Conservation (phyloP, 2,888 invertebrate genomes). For the Drosophila nigricruria region DNA sequence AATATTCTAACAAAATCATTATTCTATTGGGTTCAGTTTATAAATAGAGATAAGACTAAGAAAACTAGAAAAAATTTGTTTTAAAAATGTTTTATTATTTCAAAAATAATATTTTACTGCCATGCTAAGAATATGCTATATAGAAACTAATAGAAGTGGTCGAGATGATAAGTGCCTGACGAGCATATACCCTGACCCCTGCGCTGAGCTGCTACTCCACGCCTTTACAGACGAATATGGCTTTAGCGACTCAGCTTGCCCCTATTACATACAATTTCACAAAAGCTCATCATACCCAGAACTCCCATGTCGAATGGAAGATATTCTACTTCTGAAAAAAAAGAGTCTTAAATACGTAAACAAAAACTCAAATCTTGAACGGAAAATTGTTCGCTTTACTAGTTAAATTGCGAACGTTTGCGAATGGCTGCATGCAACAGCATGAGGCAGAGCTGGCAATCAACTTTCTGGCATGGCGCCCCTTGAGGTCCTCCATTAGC, state of each 20-base stretch:
- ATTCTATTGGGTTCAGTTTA: neutral
- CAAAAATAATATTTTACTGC: no score
- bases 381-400: neutral
- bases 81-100: neutral
- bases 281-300: neutral
- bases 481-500: constrained; percentile 34
- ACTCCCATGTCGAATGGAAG: neutral
- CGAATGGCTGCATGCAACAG: constrained; percentile 4
- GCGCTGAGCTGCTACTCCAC: neutral
- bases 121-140: neutral
- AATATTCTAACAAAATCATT: neutral
- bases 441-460: constrained; percentile 11
- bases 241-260: no score
- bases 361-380: neutral
- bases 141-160: neutral
- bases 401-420: neutral
- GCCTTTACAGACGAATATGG: no score
- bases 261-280: neutral
- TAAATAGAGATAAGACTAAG: neutral
- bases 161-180: neutral
- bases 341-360: neutral
- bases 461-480: constrained; percentile 31
- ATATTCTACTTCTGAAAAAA: neutral
- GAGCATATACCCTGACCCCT: neutral
- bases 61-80: neutral